Base-by-base conservation (phyloP, 2,113 vertebrate species). In the Pteruthius melanotis region DNA sequence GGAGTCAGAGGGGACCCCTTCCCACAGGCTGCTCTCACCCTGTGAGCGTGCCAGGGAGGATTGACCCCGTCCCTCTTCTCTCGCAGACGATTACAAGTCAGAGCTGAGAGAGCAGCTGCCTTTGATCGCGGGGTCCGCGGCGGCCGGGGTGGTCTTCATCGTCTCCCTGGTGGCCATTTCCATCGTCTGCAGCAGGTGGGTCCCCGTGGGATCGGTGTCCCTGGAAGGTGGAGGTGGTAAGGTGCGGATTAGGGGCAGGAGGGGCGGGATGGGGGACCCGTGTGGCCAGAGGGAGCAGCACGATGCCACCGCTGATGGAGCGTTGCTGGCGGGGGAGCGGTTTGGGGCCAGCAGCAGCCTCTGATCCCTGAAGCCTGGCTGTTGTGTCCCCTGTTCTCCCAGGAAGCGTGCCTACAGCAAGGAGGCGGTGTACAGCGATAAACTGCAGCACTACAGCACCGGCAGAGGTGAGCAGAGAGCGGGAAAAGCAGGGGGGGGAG, bases 341-440 rank as follows among this genome's bases (percentile, higher is more conserved):
- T 24, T 2, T 2, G 21, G 15, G 69, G 31, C 35, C 2, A 1
- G 3, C 3, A 1, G 24, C 28, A 57, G 42, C 31, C 4, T 3
- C 56, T 63, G n/a, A 2, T 18, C 11, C 7, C 44, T 89, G 97
- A 79, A 88, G 31, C 45, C 33, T 11, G 12, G 13, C 17, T 85
- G 37, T 97, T 95, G 79, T 79, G 2, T 90, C 22, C 47, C 31
- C 28, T 69, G 4, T 45, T 23, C 89, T 60, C 89, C 28, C 96
- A 99, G 99, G 98, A 99, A 99, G 97, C 98, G 99, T 3, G 99
- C 98, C 17, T 99, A 99, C 97, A 99, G 98, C 97, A 99, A 99
- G 97, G 99, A 99, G 94, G 99, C 99, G 0, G 99, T 99, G 54
- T 99, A 99, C 98, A 99, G 99, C 7, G 99, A 99, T 65, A 99